phyloP scores from a whole-genome alignment of 2,113 vertebrate species.

The Pseudorectes ferrugineus region DNA sequence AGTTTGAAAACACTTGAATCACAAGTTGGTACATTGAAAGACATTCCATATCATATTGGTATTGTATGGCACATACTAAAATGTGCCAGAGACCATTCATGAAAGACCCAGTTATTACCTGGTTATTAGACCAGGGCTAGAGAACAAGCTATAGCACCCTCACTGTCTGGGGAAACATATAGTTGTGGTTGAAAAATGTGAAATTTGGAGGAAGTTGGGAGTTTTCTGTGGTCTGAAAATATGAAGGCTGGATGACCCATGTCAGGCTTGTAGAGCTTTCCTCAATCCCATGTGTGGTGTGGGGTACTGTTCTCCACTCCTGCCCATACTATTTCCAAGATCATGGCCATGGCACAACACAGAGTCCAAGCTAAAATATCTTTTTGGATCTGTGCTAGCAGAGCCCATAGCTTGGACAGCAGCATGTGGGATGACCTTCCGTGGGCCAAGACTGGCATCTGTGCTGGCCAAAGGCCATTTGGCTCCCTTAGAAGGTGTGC shows the following conservation, averaged over 20 bases:
- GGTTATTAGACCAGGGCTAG: too few species aligned
- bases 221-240: background rate
- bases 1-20: background rate
- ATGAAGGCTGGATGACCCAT: background rate
- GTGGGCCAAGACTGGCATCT: background rate
- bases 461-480: background rate
- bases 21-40: background rate
- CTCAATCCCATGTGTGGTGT: background rate
- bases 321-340: background rate
- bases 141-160: background rate
- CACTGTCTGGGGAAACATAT: background rate
- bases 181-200: background rate
- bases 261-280: background rate
- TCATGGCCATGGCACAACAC: background rate
- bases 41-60: background rate
- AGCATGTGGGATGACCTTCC: background rate
- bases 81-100: background rate
- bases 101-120: background rate
- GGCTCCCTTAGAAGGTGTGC: background rate
- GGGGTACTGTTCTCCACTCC: background rate
- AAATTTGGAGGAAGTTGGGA: background rate
- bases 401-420: background rate
- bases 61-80: background rate
- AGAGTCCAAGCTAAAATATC: background rate
- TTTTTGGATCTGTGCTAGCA: background rate